Evolutionary conservation across 2,113 vertebrate genomes (phyloP).

Genomic region (Sapajus apella): DNA sequence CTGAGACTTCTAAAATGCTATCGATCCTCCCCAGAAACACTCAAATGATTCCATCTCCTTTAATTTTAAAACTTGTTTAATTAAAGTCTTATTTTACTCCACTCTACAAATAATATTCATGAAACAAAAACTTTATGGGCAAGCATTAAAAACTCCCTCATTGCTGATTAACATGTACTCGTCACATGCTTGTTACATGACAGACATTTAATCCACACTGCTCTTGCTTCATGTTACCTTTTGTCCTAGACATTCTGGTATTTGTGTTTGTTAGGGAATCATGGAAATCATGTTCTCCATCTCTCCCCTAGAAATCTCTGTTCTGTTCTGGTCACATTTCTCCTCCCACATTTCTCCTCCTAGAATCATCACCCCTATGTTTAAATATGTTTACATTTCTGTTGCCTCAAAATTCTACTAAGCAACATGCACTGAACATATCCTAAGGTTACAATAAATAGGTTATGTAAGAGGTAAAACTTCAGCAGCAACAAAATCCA

Average conservation of each 20-base stretch:
- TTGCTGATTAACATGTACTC: slow-evolving; percentile 4
- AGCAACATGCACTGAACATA: background rate
- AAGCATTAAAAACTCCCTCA: slow-evolving; percentile 26
- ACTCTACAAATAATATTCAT: slow-evolving; percentile 5
- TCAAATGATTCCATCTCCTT: slow-evolving; percentile 28
- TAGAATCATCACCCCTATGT: slow-evolving; percentile 20
- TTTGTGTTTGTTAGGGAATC: slow-evolving; percentile 34
- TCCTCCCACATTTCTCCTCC: background rate
- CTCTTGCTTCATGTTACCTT: slow-evolving; percentile 46
- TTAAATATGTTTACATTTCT: slow-evolving; percentile 17
- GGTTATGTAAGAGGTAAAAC: slow-evolving; percentile 16
- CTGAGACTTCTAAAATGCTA: slow-evolving; percentile 25
- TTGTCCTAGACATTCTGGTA: background rate
- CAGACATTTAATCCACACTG: slow-evolving; percentile 30
- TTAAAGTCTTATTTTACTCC: slow-evolving; percentile 21
- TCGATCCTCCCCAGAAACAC: background rate
- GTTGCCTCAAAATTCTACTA: slow-evolving; percentile 12
- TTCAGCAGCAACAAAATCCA: slow-evolving; percentile 10
- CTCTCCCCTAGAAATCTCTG: slow-evolving; percentile 3
- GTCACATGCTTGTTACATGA: slow-evolving; percentile 18
- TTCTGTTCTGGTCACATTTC: slow-evolving; percentile 34
- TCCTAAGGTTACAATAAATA: slow-evolving; percentile 15
- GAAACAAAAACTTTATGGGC: slow-evolving; percentile 37
- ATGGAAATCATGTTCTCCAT: slow-evolving; percentile 2
- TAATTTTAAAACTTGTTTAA: slow-evolving; percentile 13